These are phyloP conservation scores for Rhinoderma darwinii DNA, from an alignment of 2,113 vertebrate genomes.

Conservation along the genomic window DNA sequence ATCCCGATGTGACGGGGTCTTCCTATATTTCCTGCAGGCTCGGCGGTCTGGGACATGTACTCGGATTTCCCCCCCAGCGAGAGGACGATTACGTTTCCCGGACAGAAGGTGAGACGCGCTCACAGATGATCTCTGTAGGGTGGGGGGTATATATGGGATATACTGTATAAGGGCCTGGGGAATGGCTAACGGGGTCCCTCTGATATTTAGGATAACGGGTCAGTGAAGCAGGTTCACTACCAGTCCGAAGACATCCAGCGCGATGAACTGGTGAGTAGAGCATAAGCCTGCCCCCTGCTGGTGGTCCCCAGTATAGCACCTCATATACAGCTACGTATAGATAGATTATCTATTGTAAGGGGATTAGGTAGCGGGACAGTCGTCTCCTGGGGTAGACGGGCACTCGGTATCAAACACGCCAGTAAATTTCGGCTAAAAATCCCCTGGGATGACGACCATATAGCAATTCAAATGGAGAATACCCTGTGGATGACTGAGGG, in stretches of 20 bases:
- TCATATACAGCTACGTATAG: too few species aligned
- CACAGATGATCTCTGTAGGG: not conserved
- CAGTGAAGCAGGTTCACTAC: conserved; percentile 81
- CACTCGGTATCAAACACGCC: too few species aligned
- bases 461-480: too few species aligned
- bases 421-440: too few species aligned
- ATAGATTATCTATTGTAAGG: too few species aligned
- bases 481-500: too few species aligned
- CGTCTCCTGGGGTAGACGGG: too few species aligned
- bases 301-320: not conserved
- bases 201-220: conserved; percentile 65
- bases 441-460: too few species aligned
- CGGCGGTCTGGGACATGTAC: conserved; percentile 70
- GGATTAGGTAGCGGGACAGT: too few species aligned
- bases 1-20: not conserved
- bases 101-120: conserved; percentile 60
- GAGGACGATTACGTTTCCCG: conserved; percentile 62
- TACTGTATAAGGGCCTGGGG: not conserved
- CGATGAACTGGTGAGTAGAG: conserved; percentile 77
- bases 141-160: not conserved
- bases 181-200: not conserved
- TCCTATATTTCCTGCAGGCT: conserved; percentile 55
- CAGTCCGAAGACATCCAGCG: conserved; percentile 85
- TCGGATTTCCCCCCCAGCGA: conserved; percentile 81
- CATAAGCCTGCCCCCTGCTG: not conserved